A percentile compares a stretch with the other conserved stretches of the same genome.
Evolutionary conservation across 2,888 invertebrate species (phyloP).

Genomic region (Thereva nobilitata): DNA sequence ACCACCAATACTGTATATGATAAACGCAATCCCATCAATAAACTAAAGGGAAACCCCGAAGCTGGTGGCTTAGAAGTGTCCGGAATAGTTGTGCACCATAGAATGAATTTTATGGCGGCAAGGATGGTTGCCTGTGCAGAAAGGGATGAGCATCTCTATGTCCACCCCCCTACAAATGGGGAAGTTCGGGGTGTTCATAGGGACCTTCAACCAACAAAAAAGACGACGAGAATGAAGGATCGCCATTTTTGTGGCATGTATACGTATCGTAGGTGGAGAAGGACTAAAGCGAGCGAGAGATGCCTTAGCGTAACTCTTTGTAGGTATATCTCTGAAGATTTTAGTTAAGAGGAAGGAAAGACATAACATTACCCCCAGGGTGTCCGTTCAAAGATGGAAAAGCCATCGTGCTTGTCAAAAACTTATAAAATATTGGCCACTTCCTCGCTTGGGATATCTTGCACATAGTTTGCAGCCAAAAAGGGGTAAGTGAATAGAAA

Average conservation of each 20-base stretch:
- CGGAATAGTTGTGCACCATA: slow-evolving; percentile 27
- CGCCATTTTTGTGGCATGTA: slow-evolving; percentile 22
- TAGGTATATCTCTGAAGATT: neutral
- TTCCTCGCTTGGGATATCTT: slow-evolving; percentile 41
- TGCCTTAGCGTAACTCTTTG: neutral
- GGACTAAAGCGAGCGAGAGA: neutral
- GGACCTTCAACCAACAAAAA: neutral
- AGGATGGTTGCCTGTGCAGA: too few relatives aligned
- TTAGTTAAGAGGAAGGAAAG: slow-evolving; percentile 14
- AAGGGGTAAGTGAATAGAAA: too few relatives aligned
- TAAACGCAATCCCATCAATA: slow-evolving; percentile 42
- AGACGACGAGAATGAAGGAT: slow-evolving; percentile 29
- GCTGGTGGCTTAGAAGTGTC: slow-evolving; percentile 17
- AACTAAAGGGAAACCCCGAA: slow-evolving; percentile 26
- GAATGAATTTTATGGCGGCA: too few relatives aligned
- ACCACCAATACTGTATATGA: slow-evolving; percentile 44
- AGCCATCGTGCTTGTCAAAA: slow-evolving; percentile 70
- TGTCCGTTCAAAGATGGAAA: slow-evolving; percentile 58
- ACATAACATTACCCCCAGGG: slow-evolving; percentile 31
- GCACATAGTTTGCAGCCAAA: too few relatives aligned
- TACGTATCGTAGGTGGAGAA: neutral
- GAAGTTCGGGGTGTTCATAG: neutral
- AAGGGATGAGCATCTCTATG: too few relatives aligned
- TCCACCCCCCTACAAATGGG: slow-evolving; percentile 15
- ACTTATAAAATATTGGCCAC: slow-evolving; percentile 69